Base-by-base conservation (phyloP, 2,888 invertebrate genomes). In the Camponotus fellah region DNA sequence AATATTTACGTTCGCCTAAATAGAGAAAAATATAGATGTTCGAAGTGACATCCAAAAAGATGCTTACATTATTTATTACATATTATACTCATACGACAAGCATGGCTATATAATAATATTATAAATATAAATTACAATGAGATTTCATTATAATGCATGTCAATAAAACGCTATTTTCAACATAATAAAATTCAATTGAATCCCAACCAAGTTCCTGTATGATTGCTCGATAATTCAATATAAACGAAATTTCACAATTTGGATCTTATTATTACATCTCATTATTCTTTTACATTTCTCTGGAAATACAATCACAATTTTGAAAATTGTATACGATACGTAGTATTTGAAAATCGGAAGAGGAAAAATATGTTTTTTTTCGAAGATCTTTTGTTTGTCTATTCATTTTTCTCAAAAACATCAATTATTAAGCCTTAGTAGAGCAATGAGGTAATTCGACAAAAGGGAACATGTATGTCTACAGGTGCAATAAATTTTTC, bases 401-500 rank as follows among this genome's bases (percentile, higher is more conserved):
- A 68, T 62, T 68, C 9, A 21, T 69, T 69, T 69, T 58, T 65
- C 4, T 85, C 43, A 43, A 81, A 77, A 83, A 83, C 34, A 62
- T 82, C 77, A 56, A 71, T 83, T 60, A 69, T 82, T 56, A 69
- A 65, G 76, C 69, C 74, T 65, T 81, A 66, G 60, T 62, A 77
- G 83, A 88, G 86, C 56, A 69, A 81, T 60, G 53, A 21, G 79
- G 34, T 76, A 46, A 66, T 76, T 83, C 49, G 37, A 49, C 82
- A 82, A 81, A 37, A 75, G 86, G 80, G 69, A 84, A 83, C 69
- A 76, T 82, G 85, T 89, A 86, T 87, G 88, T 85, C 85, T 88
- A n/a, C 12, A 88, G 77, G 86, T 92, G 87, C 85, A 85, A 79
- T 89, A 91, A 88, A 86, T 89, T 88, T 87, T 85, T 91, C 89